These are phyloP conservation scores for Rhagophthalmus giganteus DNA, from an alignment of 2,888 invertebrate species.

Conservation along the genomic window DNA sequence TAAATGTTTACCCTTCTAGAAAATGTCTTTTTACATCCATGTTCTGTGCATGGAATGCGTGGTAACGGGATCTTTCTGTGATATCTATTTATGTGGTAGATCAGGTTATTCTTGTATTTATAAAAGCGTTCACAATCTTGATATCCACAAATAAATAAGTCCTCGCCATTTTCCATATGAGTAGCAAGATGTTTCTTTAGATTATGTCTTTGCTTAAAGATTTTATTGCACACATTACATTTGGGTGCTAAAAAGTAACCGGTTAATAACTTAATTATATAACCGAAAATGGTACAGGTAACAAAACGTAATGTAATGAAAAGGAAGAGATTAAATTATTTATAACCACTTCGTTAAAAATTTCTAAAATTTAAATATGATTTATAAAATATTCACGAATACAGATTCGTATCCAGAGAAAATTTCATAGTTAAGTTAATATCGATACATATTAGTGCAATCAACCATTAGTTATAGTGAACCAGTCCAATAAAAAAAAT, in stretches of 20 bases:
- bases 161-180: conserved; percentile 31
- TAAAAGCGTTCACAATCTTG: conserved; percentile 41
- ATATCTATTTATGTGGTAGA: conserved; percentile 37
- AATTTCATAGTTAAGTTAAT: too few species aligned
- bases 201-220: conserved; percentile 34
- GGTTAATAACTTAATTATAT: not conserved
- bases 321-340: too few species aligned
- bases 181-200: conserved; percentile 37
- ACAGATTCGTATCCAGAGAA: too few species aligned
- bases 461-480: too few species aligned
- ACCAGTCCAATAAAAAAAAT: too few species aligned
- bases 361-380: too few species aligned
- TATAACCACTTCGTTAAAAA: too few species aligned
- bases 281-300: not conserved
- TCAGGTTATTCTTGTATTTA: conserved; percentile 42
- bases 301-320: not conserved
- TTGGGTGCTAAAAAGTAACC: conserved; percentile 34
- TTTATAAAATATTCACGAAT: too few species aligned
- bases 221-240: conserved; percentile 41
- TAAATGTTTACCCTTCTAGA: conserved; percentile 26
- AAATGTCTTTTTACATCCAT: conserved; percentile 31
- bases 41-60: conserved; percentile 33
- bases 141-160: conserved; percentile 39
- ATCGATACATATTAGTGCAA: too few species aligned
- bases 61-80: conserved; percentile 38